Conservation (phyloP, 2,888 invertebrate genomes). For the Lasioglossum vierecki region DNA sequence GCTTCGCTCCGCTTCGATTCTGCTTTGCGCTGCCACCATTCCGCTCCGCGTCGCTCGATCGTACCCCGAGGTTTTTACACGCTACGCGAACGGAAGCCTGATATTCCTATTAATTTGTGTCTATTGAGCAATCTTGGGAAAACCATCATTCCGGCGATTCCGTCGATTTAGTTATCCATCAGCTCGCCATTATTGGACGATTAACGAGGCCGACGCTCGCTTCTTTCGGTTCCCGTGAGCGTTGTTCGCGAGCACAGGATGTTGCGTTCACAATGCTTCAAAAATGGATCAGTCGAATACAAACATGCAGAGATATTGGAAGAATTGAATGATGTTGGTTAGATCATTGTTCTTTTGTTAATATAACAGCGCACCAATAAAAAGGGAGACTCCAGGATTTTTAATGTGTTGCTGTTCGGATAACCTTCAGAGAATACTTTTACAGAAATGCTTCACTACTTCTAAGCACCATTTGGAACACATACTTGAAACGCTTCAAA, state of each 20-base stretch:
- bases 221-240: background rate
- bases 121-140: conserved; percentile 1
- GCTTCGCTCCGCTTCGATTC: background rate
- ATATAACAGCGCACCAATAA: no score
- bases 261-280: background rate
- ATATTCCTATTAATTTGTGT: conserved; percentile 36
- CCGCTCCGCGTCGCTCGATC: background rate
- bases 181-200: background rate
- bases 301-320: background rate
- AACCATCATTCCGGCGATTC: background rate
- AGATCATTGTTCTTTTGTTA: no score
- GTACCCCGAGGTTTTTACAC: conserved; percentile 23
- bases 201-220: background rate
- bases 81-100: conserved; percentile 30
- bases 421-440: no score
- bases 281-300: background rate
- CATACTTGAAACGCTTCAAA: no score
- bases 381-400: no score
- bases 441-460: no score
- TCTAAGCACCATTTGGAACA: no score
- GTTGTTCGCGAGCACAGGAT: background rate
- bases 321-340: background rate
- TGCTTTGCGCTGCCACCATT: background rate
- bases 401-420: no score
- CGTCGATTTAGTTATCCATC: conserved; percentile 5